Evolutionary conservation across 2,797 vertebrate species (phyloP).

Genomic region (Parauchenoglanis ngamensis): DNA sequence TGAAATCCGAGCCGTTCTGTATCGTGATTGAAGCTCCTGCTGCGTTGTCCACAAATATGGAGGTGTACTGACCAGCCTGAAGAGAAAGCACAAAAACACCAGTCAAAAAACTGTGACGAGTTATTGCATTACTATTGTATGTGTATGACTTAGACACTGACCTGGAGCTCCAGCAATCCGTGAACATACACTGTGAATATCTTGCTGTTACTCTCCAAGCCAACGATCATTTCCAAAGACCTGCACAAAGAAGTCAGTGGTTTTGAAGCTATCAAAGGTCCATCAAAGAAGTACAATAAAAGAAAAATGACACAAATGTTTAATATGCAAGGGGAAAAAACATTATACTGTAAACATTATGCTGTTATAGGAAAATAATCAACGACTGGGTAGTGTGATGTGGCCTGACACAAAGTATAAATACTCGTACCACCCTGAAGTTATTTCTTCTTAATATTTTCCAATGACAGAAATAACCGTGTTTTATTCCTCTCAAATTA

Average conservation of each 20-base stretch:
- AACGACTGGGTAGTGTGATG: background rate
- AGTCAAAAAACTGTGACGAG: background rate
- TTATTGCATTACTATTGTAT: background rate
- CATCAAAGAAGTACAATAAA: background rate
- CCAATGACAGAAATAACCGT: background rate
- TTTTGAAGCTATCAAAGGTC: background rate
- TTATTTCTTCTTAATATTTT: background rate
- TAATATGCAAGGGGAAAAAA: background rate
- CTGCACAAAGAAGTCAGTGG: conserved; percentile 64
- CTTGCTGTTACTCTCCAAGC: conserved; percentile 91
- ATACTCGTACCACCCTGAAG: background rate
- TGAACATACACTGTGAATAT: conserved; percentile 90
- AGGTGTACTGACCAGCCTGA: conserved; percentile 91
- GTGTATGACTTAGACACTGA: conserved; percentile 59
- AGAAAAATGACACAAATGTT: background rate
- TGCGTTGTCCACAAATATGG: conserved; percentile 94
- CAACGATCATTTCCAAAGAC: conserved; percentile 90
- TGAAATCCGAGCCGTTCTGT: conserved; percentile 91
- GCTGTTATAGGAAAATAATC: background rate
- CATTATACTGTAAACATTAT: too few species aligned
- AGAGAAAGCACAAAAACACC: conserved; percentile 5
- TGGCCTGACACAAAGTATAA: background rate
- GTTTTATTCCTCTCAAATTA: background rate
- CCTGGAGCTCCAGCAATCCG: conserved; percentile 93
- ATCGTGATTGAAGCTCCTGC: conserved; percentile 85